A percentile compares a stretch with the other conserved stretches of the same genome.
These are phyloP conservation scores for Myiagra hebetior DNA, from an alignment of 2,113 vertebrate species.

Conservation along the genomic window DNA sequence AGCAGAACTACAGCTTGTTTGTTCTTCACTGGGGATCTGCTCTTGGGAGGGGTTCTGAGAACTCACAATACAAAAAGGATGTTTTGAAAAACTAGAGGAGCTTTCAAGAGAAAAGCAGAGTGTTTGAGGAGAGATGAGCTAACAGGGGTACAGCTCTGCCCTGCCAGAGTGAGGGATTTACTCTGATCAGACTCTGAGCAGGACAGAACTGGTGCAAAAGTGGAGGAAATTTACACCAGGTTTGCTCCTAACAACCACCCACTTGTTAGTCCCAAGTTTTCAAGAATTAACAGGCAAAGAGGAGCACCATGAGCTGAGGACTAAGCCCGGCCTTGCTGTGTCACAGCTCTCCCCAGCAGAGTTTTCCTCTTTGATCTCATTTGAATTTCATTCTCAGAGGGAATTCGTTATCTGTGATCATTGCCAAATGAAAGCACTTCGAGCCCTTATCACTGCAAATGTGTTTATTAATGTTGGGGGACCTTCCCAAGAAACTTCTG, in stretches of 20 bases:
- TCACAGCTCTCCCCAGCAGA: not conserved
- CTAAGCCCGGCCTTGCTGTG: not conserved
- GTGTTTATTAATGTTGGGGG: not conserved
- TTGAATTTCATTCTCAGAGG: not conserved
- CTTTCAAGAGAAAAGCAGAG: not conserved
- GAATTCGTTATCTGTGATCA: not conserved
- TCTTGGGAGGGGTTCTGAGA: not conserved
- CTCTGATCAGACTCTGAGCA: not conserved
- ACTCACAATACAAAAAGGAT: not conserved
- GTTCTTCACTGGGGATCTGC: not conserved
- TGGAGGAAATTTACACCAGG: not conserved
- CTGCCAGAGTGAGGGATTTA: not conserved
- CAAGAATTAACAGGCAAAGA: not conserved
- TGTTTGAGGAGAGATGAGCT: not conserved
- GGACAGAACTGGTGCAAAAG: rapidly evolving
- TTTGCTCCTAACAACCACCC: not conserved
- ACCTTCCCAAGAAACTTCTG: not conserved
- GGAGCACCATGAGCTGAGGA: not conserved
- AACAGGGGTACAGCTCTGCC: not conserved
- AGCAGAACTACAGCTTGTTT: not conserved
- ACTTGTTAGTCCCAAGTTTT: not conserved
- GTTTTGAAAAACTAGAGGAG: not conserved
- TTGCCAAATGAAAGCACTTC: not conserved
- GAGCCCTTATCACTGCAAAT: not conserved
- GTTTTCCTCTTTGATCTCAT: not conserved